Percentiles rank a stretch among this genome's conserved stretches.
Conservation (phyloP, 2,888 invertebrate species). For the Mechanitis messenoides region DNA sequence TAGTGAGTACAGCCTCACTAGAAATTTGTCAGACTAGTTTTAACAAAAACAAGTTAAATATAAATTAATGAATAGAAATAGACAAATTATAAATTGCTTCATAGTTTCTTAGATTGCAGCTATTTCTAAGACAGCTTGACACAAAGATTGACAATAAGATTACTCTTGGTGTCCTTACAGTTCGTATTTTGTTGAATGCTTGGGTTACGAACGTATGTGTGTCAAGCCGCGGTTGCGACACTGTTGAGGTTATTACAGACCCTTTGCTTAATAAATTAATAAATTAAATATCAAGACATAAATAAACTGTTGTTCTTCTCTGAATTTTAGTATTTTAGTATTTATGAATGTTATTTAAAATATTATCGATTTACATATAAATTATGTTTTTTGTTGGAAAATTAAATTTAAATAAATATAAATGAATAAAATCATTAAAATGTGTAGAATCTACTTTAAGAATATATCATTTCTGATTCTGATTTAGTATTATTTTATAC, state of each 20-base stretch:
- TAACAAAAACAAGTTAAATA: background rate
- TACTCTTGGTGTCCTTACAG: constrained; percentile 27
- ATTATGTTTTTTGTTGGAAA: too few species aligned
- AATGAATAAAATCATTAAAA: too few species aligned
- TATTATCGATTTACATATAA: too few species aligned
- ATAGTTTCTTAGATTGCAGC: constrained; percentile 12
- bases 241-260: constrained; percentile 52
- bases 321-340: too few species aligned
- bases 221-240: constrained; percentile 66
- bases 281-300: background rate
- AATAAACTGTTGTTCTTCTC: too few species aligned
- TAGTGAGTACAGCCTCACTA: background rate
- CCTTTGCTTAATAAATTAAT: constrained; percentile 57
- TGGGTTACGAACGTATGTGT: constrained; percentile 59
- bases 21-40: too few species aligned
- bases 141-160: constrained; percentile 20
- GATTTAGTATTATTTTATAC: too few species aligned
- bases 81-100: constrained; percentile 8
- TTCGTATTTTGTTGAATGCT: constrained; percentile 32
- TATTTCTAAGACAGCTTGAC: constrained; percentile 18
- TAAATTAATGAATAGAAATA: background rate
- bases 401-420: too few species aligned
- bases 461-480: too few species aligned
- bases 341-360: too few species aligned
- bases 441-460: too few species aligned